phyloP scores from a whole-genome alignment of 2,113 vertebrate genomes.

The Elaphurus davidianus region DNA sequence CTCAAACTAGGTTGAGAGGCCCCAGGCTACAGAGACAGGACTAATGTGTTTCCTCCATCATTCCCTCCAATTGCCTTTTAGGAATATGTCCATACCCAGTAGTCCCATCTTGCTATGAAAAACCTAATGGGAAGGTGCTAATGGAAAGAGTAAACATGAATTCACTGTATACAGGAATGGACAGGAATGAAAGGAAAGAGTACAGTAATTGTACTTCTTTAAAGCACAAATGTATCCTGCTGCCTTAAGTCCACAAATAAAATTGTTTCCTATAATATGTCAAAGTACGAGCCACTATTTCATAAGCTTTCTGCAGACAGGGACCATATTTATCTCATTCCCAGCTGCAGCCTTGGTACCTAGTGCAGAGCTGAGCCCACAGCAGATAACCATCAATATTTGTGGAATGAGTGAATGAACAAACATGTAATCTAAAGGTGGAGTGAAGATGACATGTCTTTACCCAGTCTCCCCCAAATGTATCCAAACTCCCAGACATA shows the following conservation, averaged over 20 bases:
- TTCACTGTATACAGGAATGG: neutral
- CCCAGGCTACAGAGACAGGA: neutral
- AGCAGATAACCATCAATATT: neutral
- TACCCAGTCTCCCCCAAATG: neutral
- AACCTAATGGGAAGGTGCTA: neutral
- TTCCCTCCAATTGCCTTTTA: neutral
- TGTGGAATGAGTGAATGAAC: neutral
- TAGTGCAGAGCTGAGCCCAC: neutral
- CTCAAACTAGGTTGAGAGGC: neutral
- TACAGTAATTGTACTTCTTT: neutral
- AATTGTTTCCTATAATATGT: neutral
- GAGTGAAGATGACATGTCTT: neutral
- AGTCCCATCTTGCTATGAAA: slow-evolving; percentile 23
- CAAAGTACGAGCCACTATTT: neutral
- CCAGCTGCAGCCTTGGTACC: neutral
- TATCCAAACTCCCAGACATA: neutral
- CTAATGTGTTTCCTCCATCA: neutral
- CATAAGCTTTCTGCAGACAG: slow-evolving; percentile 16
- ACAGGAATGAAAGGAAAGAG: neutral
- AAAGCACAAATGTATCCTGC: neutral
- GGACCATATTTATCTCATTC: neutral
- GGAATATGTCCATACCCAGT: neutral
- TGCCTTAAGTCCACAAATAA: neutral
- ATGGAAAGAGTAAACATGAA: neutral
- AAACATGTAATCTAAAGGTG: neutral